Base-by-base conservation (phyloP, 1,140 invertebrate species). In the Belonocnema kinseyi region DNA sequence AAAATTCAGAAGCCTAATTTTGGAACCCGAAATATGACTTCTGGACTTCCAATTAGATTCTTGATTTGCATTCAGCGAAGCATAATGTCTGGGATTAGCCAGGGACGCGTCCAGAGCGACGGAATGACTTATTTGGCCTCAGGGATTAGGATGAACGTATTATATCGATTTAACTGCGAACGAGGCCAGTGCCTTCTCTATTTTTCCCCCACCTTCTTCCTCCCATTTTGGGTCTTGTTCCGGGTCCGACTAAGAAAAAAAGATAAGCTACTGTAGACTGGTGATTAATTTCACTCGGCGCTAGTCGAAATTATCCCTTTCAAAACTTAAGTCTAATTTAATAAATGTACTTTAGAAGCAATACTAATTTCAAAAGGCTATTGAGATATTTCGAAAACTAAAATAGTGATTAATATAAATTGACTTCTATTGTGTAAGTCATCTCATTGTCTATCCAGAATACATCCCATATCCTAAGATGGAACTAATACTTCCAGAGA, bases 31-130 rank as follows among this genome's bases (percentile, higher is more conserved):
- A 40, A 40, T 14, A 16, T 46, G 17, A 71, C 53, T 75, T 70
- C 75, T 72, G 40, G 40, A 46, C 40, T 77, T 77, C 74, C 78
- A 72, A 79, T 79, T 79, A 79, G 76, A 79, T 74, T 58, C 26
- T 79, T 72, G 56, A 76, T 79, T 76, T 76, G 75, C 72, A 76
- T 74, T 56, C 50, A 50, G 26, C 74, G 77, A 58, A 21, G 77
- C 74, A 73, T 77, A 72, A 75, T 80, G 75, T 58, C 73, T 74
- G 61, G 75, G 66, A 80, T 77, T 77, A 61, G 72, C 75, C 46
- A 50, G 58, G 71, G 77, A 58, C 78, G 74, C 53, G 13, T 19
- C 2, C 58, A 21, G 16, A 40, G 16, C 50, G 11, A 61, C 50
- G 4, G 40, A 50, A 76, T 72, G 74, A 77, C 50, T 78, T 81